Evolutionary conservation across 2,797 vertebrate species (phyloP), one percentile per base, ranked within the genome.

Genomic region (Fringilla coelebs): DNA sequence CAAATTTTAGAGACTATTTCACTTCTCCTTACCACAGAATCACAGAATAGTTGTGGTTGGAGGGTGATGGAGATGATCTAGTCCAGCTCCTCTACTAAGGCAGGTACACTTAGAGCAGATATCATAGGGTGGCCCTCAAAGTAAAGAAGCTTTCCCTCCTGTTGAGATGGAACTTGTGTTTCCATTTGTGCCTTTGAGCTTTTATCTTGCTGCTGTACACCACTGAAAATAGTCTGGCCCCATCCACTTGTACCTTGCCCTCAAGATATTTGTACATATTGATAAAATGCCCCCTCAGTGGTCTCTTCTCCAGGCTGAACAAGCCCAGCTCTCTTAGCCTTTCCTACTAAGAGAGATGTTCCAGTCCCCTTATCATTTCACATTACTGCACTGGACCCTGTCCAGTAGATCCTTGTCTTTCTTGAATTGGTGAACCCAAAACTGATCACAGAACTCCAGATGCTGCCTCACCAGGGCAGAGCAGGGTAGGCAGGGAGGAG

Each of bases 341-440:
- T 70, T 63, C 28, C 24, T 63, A 36, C 4, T 18, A 38, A 57
- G 29, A 76, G 11, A 51, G 20, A 11, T 19, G 20, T 45, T 57
- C n/a, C n/a, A 38, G n/a, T 51, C 29, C 45, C 10, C 25, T n/a
- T 14, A 11, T 40, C 2, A 55, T 55, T 88, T 32, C 31, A 41
- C 36, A 75, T 22, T 29, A 16, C 21, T 55, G 11, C 9, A 28
- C 22, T 38, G 32, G 24, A 45, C 43, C 20, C 17, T 57, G 38
- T 49, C 28, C 38, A 22, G n/a, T 4, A 63, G 17, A 11, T 57
- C 3, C 17, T 22, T 46, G 38, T n/a, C 10, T 31, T 22, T 45
- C 10, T 76, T 0, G 1, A 70, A 9, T 17, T 57, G 14, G 24
- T 0, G 0, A 58, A 34, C 20, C 12, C n/a, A 19, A 45, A 48